Percentiles rank a stretch among this genome's conserved stretches.
phyloP scores from a whole-genome alignment of 2,113 vertebrate species.

The Ginglymostoma cirratum region DNA sequence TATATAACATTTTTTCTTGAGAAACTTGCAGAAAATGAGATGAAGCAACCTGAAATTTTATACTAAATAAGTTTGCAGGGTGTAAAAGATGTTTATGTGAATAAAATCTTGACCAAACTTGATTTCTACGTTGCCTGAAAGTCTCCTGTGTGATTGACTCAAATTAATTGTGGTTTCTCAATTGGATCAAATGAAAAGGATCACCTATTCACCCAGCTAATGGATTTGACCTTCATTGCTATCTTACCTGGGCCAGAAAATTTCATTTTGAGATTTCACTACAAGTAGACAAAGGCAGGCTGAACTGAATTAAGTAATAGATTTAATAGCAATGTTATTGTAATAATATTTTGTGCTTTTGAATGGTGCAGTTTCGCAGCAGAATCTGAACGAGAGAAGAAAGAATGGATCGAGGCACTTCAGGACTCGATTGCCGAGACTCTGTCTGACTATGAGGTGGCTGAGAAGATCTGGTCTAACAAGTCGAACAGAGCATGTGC shows the following conservation, averaged over 20 bases:
- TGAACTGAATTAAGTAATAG: not conserved
- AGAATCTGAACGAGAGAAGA: conserved; percentile 77
- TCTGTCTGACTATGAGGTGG: conserved; percentile 93
- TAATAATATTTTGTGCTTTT: not conserved
- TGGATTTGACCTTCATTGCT: not conserved
- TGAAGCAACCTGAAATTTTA: not conserved
- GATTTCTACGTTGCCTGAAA: not conserved
- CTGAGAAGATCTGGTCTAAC: conserved; percentile 98
- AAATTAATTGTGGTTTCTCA: not conserved
- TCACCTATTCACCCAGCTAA: not conserved
- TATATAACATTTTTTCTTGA: not conserved
- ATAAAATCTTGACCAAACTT: not conserved
- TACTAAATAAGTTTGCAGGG: not conserved
- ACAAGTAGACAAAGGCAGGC: not conserved
- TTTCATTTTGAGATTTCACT: not conserved
- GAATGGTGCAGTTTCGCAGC: conserved; percentile 71
- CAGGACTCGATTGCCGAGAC: conserved; percentile 87
- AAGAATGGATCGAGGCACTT: conserved; percentile 85
- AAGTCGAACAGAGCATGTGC: conserved; percentile 82
- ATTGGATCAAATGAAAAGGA: not conserved
- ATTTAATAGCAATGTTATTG: too few species aligned
- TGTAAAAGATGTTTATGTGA: not conserved
- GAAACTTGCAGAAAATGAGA: not conserved
- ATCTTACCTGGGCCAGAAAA: not conserved
- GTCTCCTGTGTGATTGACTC: not conserved